Percentiles rank a stretch among this genome's conserved stretches.
These are phyloP conservation scores for Lasioglossum calceatum DNA, from an alignment of 2,888 invertebrate genomes.

Conservation along the genomic window DNA sequence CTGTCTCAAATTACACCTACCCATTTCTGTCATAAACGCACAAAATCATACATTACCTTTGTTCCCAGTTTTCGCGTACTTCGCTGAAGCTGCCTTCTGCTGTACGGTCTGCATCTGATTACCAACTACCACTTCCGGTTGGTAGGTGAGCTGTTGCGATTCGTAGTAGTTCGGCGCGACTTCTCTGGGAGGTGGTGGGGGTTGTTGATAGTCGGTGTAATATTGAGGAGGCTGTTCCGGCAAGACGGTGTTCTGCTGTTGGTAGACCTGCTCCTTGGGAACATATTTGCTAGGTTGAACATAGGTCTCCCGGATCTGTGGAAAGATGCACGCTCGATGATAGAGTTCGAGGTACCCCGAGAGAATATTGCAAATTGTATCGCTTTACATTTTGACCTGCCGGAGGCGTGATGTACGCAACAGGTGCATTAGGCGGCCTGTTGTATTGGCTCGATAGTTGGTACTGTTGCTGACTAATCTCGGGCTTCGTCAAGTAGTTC, in stretches of 20 bases:
- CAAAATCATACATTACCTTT: slow-evolving; percentile 67
- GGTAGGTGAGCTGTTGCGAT: slow-evolving; percentile 72
- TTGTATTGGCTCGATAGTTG: slow-evolving; percentile 66
- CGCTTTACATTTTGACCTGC: slow-evolving; percentile 66
- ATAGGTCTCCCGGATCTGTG: slow-evolving; percentile 70
- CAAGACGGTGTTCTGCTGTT: slow-evolving; percentile 60
- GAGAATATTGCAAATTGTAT: background rate
- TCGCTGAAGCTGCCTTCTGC: slow-evolving; percentile 75
- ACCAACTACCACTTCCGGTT: slow-evolving; percentile 77
- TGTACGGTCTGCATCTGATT: slow-evolving; percentile 78
- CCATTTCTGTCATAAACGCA: too few species aligned
- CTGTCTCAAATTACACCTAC: too few species aligned
- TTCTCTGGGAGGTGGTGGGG: slow-evolving; percentile 61
- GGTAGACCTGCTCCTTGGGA: slow-evolving; percentile 69
- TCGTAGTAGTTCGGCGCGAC: slow-evolving; percentile 58
- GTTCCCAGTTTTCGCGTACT: slow-evolving; percentile 70
- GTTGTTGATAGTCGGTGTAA: slow-evolving; percentile 69
- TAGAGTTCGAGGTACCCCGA: too few species aligned
- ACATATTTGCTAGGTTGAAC: slow-evolving; percentile 69
- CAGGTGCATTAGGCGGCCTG: slow-evolving; percentile 39
- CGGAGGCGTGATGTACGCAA: slow-evolving; percentile 54
- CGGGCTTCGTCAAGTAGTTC: slow-evolving; percentile 72
- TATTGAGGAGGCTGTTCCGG: slow-evolving; percentile 64
- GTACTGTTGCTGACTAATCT: slow-evolving; percentile 71
- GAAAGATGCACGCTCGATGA: background rate